Conservation (phyloP, 1,140 invertebrate species). For the Bursaphelenchus mucronatus region DNA sequence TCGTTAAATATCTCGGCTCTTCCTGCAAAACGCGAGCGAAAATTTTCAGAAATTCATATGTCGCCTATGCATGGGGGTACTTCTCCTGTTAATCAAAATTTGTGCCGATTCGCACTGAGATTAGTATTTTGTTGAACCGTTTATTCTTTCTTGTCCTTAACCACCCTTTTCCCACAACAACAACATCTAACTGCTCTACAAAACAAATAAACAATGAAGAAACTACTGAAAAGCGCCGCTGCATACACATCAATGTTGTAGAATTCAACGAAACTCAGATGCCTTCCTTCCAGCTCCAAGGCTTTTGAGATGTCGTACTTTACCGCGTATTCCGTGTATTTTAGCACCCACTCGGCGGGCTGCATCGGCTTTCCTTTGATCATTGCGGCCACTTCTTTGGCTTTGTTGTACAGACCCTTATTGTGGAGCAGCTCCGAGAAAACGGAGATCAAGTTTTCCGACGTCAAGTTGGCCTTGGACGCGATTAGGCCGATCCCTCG, state of each 20-base stretch:
- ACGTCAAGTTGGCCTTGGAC: not conserved
- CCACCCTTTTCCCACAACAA: no score
- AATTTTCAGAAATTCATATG: no score
- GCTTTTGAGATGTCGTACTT: not conserved
- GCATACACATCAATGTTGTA: slow-evolving; percentile 8
- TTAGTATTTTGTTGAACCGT: no score
- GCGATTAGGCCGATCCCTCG: not conserved
- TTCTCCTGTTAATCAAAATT: no score
- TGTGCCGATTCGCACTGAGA: no score
- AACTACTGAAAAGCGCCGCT: no score
- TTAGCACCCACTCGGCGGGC: not conserved
- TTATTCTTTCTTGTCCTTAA: no score
- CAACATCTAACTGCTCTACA: no score
- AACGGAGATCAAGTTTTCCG: not conserved
- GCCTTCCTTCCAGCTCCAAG: not conserved
- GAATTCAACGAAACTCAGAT: not conserved
- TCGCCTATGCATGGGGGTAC: no score
- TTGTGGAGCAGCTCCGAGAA: not conserved
- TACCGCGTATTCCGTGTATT: slow-evolving; percentile 1
- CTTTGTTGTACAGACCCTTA: not conserved
- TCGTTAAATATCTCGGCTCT: no score
- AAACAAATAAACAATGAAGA: no score
- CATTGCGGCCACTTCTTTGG: not conserved
- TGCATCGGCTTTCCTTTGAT: not conserved
- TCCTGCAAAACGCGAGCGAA: no score